phyloP scores from a whole-genome alignment of 2,113 vertebrate species.

The Holacanthus passer region DNA sequence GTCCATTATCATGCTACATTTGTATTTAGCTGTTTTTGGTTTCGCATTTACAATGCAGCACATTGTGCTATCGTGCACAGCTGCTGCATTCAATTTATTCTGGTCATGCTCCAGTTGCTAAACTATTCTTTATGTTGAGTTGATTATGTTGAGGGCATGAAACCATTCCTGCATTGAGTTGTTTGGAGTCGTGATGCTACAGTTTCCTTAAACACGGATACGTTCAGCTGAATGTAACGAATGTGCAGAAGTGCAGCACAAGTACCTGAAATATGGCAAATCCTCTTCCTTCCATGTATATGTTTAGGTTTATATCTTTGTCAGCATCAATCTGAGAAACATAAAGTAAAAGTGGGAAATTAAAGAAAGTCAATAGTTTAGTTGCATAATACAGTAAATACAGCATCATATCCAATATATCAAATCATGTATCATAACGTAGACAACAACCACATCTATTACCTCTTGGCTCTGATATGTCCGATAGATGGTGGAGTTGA shows the following conservation, averaged over 20 bases:
- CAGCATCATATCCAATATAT: background rate
- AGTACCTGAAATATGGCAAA: slow-evolving; percentile 92
- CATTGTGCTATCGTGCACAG: slow-evolving; percentile 35
- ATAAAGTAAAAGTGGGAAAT: background rate
- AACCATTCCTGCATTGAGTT: slow-evolving; percentile 16
- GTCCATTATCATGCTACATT: slow-evolving; percentile 46
- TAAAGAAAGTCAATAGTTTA: background rate
- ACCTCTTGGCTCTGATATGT: slow-evolving; percentile 86
- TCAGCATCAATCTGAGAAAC: slow-evolving; percentile 81
- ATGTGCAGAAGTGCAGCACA: background rate
- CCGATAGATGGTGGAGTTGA: slow-evolving; percentile 83
- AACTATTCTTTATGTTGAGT: background rate
- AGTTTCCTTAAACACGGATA: background rate
- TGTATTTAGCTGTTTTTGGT: slow-evolving; percentile 52
- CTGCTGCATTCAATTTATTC: slow-evolving; percentile 58
- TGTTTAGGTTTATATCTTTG: slow-evolving; percentile 77
- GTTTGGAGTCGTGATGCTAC: background rate
- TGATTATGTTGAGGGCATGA: background rate
- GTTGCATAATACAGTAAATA: too few relatives aligned
- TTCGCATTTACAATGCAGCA: slow-evolving; percentile 45
- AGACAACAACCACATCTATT: background rate
- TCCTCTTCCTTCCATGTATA: slow-evolving; percentile 86
- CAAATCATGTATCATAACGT: background rate
- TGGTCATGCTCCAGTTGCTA: slow-evolving; percentile 21
- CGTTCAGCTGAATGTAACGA: background rate